A percentile compares a stretch with the other conserved stretches of the same genome.
phyloP scores from a whole-genome alignment of 2,888 invertebrate genomes.

The Cephus pulcher region DNA sequence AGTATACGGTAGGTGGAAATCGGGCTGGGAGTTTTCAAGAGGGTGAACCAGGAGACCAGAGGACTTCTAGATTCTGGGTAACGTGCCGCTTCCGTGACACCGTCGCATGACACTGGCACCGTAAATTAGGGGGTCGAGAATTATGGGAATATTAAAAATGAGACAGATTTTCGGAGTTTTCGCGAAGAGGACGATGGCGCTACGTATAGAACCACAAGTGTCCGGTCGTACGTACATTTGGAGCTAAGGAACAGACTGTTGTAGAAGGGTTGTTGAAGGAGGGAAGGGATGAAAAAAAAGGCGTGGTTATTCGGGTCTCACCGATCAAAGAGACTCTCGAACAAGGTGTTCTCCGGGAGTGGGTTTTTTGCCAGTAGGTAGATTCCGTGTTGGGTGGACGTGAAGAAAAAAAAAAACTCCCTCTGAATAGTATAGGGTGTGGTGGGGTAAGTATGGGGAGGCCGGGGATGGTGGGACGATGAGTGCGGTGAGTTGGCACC shows the following conservation, averaged over 20 bases:
- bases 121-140: constrained; percentile 16
- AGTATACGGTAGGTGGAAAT: neutral
- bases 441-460: neutral
- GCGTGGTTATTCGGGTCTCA: constrained; percentile 49
- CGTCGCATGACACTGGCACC: constrained; percentile 17
- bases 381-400: neutral
- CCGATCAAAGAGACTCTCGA: constrained; percentile 3
- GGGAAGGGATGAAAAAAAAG: constrained; percentile 32
- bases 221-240: neutral
- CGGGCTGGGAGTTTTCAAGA: constrained; percentile 15
- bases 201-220: neutral
- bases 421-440: neutral
- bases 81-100: constrained; percentile 22
- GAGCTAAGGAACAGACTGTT: neutral
- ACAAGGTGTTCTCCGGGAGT: neutral
- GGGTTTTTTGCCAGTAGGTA: neutral
- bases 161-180: constrained; percentile 15
- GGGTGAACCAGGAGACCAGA: neutral
- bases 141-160: constrained; percentile 23
- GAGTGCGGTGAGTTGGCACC: neutral
- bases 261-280: neutral
- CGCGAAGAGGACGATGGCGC: neutral
- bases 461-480: neutral
- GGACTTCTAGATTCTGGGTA: constrained; percentile 17
- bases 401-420: constrained; percentile 9